These are phyloP conservation scores for Agonopterix arenella DNA, from an alignment of 2,888 invertebrate species.

Conservation along the genomic window DNA sequence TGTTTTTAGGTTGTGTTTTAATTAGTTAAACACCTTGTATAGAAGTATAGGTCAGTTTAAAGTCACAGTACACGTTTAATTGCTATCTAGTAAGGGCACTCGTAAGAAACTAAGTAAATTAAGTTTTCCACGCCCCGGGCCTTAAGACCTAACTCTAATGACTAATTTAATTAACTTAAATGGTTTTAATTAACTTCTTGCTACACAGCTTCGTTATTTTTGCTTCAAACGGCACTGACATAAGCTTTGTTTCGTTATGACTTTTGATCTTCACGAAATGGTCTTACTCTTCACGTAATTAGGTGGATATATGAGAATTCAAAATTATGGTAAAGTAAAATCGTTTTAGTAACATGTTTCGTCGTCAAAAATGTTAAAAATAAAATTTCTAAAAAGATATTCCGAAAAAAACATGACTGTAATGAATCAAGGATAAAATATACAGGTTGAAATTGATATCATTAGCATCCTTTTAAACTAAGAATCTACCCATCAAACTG, in stretches of 20 bases:
- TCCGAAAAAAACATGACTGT: no score
- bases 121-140: background rate
- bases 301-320: background rate
- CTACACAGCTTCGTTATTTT: slow-evolving; percentile 1
- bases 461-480: no score
- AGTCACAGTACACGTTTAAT: background rate
- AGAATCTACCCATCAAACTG: no score
- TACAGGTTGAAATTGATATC: no score
- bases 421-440: no score
- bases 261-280: background rate
- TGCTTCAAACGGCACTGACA: background rate
- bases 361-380: no score
- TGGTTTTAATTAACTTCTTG: slow-evolving; percentile 1
- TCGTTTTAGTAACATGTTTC: no score
- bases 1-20: background rate
- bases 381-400: no score
- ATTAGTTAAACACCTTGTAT: background rate
- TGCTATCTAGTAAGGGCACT: background rate
- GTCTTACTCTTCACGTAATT: no score
- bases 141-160: background rate
- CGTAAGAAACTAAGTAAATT: background rate
- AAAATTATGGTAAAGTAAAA: no score
- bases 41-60: background rate
- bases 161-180: slow-evolving; percentile 2
- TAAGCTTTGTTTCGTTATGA: slow-evolving; percentile 4